Percentiles rank a stretch among this genome's conserved stretches.
Evolutionary conservation across 2,888 invertebrate genomes (phyloP).

Genomic region (Cataglyphis cursor): DNA sequence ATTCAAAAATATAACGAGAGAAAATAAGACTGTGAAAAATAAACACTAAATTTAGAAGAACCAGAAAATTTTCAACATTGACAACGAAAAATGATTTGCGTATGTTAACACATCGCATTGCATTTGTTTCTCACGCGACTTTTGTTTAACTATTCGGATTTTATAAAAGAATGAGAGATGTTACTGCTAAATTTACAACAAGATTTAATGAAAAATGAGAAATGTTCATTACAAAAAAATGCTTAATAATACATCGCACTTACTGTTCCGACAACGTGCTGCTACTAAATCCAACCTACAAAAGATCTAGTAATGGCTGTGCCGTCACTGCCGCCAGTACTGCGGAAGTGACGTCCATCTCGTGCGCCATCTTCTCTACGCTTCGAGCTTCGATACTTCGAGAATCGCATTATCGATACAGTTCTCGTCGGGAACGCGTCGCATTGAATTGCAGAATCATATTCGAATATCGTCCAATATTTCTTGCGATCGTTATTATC

Average conservation of each 20-base stretch:
- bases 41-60: slow-evolving; percentile 52
- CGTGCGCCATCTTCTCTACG: slow-evolving; percentile 11
- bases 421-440: neutral
- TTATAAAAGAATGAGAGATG: neutral
- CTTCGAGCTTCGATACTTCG: neutral
- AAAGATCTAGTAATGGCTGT: slow-evolving; percentile 67
- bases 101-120: slow-evolving; percentile 70
- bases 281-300: slow-evolving; percentile 78
- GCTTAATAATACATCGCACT: slow-evolving; percentile 73
- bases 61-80: slow-evolving; percentile 68
- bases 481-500: neutral
- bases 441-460: neutral
- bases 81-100: slow-evolving; percentile 64
- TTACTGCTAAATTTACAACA: neutral
- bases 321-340: slow-evolving; percentile 68
- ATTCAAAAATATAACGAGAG: neutral
- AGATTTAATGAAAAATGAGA: neutral
- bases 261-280: slow-evolving; percentile 85
- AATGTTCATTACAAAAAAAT: neutral
- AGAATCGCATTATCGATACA: neutral
- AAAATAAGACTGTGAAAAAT: neutral
- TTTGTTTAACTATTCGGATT: slow-evolving; percentile 65
- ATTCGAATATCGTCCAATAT: neutral
- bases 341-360: slow-evolving; percentile 10
- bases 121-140: slow-evolving; percentile 71